Evolutionary conservation across 92 coral and sea anemone species (phyloP).

Genomic region (Paragorgia papillata): DNA sequence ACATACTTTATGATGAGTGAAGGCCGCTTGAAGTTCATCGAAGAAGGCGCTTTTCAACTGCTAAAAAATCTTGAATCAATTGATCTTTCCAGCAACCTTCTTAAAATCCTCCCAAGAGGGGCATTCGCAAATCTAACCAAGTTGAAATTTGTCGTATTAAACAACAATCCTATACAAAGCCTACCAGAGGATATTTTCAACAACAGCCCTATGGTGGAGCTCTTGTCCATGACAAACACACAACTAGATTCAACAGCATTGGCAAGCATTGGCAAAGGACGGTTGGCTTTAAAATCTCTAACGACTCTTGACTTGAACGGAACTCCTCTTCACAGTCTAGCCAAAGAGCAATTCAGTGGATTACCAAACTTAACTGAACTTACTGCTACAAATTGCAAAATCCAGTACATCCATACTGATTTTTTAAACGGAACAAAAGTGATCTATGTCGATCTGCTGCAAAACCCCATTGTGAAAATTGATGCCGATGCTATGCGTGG

Average conservation of each 20-base stretch:
- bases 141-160: not conserved
- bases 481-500: constrained; percentile 16
- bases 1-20: not conserved
- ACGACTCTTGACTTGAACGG: not conserved
- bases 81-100: not conserved
- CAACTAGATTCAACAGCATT: not conserved
- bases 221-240: not conserved
- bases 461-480: constrained; percentile 7
- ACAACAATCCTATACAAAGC: not conserved
- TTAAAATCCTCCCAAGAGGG: not conserved
- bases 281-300: not conserved
- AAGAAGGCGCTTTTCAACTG: constrained; percentile 5
- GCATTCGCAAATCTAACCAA: constrained; percentile 12
- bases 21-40: not conserved
- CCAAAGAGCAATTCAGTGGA: constrained; percentile 1
- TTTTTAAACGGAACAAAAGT: constrained; percentile 20
- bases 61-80: not conserved
- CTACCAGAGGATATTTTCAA: constrained; percentile 10
- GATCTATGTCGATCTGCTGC: not conserved
- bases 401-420: constrained; percentile 12
- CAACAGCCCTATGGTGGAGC: not conserved
- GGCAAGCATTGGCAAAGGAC: constrained; percentile 2
- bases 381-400: not conserved
- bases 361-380: not conserved
- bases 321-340: not conserved